phyloP scores from a whole-genome alignment of 2,113 vertebrate species.

The Excalfactoria chinensis region DNA sequence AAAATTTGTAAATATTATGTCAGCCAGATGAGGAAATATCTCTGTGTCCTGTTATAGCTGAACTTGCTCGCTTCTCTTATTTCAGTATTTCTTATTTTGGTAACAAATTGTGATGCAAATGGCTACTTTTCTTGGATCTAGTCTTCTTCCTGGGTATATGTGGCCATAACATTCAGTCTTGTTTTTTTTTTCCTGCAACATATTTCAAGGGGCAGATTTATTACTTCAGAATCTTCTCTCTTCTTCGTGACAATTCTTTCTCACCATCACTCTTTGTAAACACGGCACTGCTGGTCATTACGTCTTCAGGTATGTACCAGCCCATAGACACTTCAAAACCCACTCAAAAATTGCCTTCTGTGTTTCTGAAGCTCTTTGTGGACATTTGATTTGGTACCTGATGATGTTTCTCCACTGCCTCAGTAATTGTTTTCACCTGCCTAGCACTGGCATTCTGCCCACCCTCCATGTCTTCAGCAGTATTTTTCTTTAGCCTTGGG shows the following conservation, averaged over 20 bases:
- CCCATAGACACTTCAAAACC: neutral
- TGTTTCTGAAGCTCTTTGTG: neutral
- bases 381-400: neutral
- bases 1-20: neutral
- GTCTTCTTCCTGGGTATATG: neutral
- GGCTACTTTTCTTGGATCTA: neutral
- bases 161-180: neutral
- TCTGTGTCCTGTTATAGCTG: neutral
- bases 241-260: neutral
- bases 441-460: neutral
- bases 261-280: neutral
- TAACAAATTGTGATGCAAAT: neutral
- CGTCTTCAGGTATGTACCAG: neutral
- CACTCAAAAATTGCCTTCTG: neutral
- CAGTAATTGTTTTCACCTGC: neutral
- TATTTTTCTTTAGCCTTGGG: neutral
- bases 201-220: neutral
- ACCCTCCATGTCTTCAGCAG: accelerated
- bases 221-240: neutral
- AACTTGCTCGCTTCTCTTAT: neutral
- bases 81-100: neutral
- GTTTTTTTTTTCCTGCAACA: neutral
- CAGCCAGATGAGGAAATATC: neutral
- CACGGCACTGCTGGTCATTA: neutral
- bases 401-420: neutral